These are phyloP conservation scores for Spodoptera littoralis DNA, from an alignment of 2,888 invertebrate species.

Conservation along the genomic window DNA sequence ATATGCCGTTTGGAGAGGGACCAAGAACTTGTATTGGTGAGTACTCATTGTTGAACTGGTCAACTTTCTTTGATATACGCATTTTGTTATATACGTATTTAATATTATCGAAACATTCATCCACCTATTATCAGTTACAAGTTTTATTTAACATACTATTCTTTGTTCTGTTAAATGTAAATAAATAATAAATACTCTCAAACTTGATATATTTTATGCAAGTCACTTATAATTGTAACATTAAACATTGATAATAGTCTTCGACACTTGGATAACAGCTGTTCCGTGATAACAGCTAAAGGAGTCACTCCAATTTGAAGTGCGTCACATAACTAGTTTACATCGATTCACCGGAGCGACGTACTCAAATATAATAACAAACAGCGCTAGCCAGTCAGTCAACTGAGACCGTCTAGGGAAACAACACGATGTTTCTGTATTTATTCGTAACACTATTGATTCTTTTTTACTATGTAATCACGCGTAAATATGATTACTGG, in stretches of 20 bases:
- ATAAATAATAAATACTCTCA: too few relatives aligned
- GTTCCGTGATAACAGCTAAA: too few relatives aligned
- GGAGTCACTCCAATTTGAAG: neutral
- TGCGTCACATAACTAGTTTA: neutral
- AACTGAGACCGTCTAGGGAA: neutral
- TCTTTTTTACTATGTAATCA: conserved; percentile 40
- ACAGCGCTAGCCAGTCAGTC: conserved; percentile 9
- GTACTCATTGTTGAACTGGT: conserved; percentile 1
- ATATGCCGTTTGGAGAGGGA: conserved; percentile 68
- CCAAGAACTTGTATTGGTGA: conserved; percentile 68
- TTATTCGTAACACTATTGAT: conserved; percentile 15
- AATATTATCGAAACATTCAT: too few relatives aligned
- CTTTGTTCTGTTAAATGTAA: too few relatives aligned
- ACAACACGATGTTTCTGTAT: conserved; percentile 37
- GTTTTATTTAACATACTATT: too few relatives aligned
- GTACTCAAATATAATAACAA: neutral
- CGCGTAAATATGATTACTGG: conserved; percentile 63
- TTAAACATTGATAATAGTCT: too few relatives aligned
- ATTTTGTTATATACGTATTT: too few relatives aligned
- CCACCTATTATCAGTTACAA: too few relatives aligned
- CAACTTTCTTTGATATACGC: too few relatives aligned
- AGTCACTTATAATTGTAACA: too few relatives aligned
- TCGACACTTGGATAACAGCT: too few relatives aligned
- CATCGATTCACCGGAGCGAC: neutral
- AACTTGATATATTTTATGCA: too few relatives aligned